These are phyloP conservation scores for Scomber japonicus DNA, from an alignment of 2,113 vertebrate species.

Conservation along the genomic window DNA sequence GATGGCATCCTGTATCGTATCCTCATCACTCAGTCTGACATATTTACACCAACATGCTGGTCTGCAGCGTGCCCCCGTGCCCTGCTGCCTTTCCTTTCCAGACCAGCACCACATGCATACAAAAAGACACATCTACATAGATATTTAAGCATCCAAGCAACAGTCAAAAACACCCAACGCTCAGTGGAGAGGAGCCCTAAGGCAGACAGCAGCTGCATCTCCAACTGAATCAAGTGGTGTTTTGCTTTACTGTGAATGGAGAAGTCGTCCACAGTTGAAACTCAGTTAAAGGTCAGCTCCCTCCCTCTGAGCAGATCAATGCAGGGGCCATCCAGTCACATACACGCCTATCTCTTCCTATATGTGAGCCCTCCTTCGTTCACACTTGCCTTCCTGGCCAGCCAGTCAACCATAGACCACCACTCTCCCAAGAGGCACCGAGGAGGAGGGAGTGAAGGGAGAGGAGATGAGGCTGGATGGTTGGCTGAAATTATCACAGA, in stretches of 20 bases:
- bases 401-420: slow-evolving; percentile 69
- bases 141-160: slow-evolving; percentile 6
- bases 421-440: slow-evolving; percentile 51
- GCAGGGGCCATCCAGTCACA: slow-evolving; percentile 54
- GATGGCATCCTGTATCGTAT: slow-evolving; percentile 52
- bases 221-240: slow-evolving; percentile 10
- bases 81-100: slow-evolving; percentile 35
- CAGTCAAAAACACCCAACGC: slow-evolving; percentile 10
- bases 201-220: slow-evolving; percentile 11
- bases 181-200: slow-evolving; percentile 13
- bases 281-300: slow-evolving; percentile 67
- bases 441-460: slow-evolving; percentile 25
- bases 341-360: slow-evolving; percentile 42
- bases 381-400: slow-evolving; percentile 46
- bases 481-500: slow-evolving; percentile 69
- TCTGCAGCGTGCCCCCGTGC: slow-evolving; percentile 56
- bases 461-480: slow-evolving; percentile 67
- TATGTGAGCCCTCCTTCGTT: slow-evolving; percentile 33
- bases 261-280: slow-evolving; percentile 35
- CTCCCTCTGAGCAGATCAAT: slow-evolving; percentile 70
- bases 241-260: slow-evolving; percentile 32
- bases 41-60: slow-evolving; percentile 60
- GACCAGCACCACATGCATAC: slow-evolving; percentile 30
- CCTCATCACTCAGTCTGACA: slow-evolving; percentile 58
- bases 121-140: slow-evolving; percentile 33